A percentile compares a stretch with the other conserved stretches of the same genome.
phyloP scores from a whole-genome alignment of 2,888 invertebrate species.

The Polyommatus icarus region DNA sequence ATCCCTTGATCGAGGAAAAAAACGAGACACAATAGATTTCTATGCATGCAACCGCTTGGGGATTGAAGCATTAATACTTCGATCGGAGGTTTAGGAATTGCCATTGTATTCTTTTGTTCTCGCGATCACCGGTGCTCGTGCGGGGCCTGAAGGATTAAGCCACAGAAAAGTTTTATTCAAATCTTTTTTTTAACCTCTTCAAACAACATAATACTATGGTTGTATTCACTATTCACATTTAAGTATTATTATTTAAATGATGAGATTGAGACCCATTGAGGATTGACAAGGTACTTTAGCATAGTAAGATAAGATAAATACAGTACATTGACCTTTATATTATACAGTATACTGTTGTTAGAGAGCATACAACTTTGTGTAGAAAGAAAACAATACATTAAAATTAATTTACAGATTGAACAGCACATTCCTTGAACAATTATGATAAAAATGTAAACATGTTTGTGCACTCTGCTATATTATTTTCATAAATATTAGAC shows the following conservation, averaged over 20 bases:
- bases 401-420: neutral
- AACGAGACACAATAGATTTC: too few species aligned
- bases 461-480: neutral
- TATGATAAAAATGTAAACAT: neutral
- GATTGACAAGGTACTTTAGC: neutral
- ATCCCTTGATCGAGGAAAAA: too few species aligned
- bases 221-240: neutral
- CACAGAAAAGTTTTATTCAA: too few species aligned
- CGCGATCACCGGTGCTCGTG: too few species aligned
- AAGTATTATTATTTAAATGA: neutral
- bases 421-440: neutral
- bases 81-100: too few species aligned
- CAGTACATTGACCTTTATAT: constrained; percentile 6
- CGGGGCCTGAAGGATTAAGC: too few species aligned
- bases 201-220: too few species aligned
- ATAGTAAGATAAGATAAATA: constrained; percentile 6
- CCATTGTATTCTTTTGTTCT: too few species aligned
- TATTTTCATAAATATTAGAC: neutral
- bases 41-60: too few species aligned
- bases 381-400: neutral
- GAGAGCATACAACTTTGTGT: neutral
- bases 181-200: too few species aligned
- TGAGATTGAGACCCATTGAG: neutral
- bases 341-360: neutral
- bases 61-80: too few species aligned